Base-by-base conservation (phyloP, 2,113 vertebrate species). In the Emberiza fucata region DNA sequence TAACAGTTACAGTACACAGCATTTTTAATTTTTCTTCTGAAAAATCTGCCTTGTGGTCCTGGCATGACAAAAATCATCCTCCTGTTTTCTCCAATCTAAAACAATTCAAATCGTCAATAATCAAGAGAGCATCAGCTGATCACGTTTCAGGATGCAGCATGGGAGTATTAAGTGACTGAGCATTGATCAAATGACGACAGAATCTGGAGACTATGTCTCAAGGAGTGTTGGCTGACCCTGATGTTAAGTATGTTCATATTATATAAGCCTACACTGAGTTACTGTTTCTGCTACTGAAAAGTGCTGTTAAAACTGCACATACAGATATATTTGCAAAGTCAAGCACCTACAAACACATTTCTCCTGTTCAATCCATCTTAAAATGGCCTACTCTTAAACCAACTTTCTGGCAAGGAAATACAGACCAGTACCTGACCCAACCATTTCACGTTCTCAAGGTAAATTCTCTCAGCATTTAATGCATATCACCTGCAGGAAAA, bases 241-340 rank as follows among this genome's bases (percentile, higher is more conserved):
- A 51, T 90, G 86, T 92, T 95, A 93, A 95, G 89, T 76, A 70
- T 87, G 82, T 70, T 94, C 83, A 44, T 50, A 84, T 97, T 97
- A 95, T 82, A 90, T 91, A 95, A 96, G 80, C 72, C 71, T 71
- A 39, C 50, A 83, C 3, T 28, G 27, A 92, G 80, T 86, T 80
- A 80, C 70, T 51, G 42, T 64, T 94, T 72, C 95, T 96, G 65
- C 76, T 65, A 70, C 37, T 95, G 60, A 50, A 19, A 68, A 91
- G 81, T 94, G 59, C 80, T 87, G 37, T 86, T 54, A 66, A 81
- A 85, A 91, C 80, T 63, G 69, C 80, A 93, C 37, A 73, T 35
- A 69, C 19, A 80, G 90, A 92, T 37, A 37, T 23, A 78, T 88
- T 81, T 87, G 51, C 81, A 37, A 96, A 96, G 79, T 94, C 85